Evolutionary conservation across 2,888 invertebrate genomes (phyloP).

Genomic region (Xestia ashworthii): DNA sequence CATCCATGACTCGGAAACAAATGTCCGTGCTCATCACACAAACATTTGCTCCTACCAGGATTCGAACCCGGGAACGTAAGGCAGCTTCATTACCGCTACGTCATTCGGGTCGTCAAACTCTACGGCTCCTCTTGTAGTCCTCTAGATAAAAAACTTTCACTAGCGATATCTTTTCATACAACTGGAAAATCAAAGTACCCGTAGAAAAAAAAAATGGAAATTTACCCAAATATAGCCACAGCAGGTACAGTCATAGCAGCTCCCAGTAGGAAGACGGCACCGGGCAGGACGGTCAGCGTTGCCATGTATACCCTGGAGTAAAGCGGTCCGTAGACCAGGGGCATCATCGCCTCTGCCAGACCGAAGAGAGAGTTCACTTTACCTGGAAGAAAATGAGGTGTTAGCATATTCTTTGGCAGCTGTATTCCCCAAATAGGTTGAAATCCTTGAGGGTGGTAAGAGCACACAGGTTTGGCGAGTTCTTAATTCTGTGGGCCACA

Average conservation of each 20-base stretch:
- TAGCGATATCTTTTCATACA: not conserved
- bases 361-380: conserved; percentile 94
- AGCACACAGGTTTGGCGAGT: not conserved
- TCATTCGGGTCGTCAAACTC: too few relatives aligned
- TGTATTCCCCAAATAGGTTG: not conserved
- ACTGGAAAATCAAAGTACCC: not conserved
- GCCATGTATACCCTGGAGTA: conserved; percentile 93
- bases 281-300: conserved; percentile 92
- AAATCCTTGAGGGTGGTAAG: not conserved
- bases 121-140: too few relatives aligned
- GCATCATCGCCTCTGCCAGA: conserved; percentile 93
- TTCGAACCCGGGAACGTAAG: too few relatives aligned
- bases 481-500: not conserved
- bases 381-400: conserved; percentile 80
- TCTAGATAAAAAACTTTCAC: not conserved
- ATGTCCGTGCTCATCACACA: too few relatives aligned
- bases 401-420: not conserved
- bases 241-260: conserved; percentile 92
- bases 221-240: conserved; percentile 92
- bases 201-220: not conserved
- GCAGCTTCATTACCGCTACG: too few relatives aligned
- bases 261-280: conserved; percentile 93
- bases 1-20: too few relatives aligned
- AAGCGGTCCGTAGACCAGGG: conserved; percentile 93
- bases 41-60: too few relatives aligned